Conservation (phyloP, 2,888 invertebrate species). For the Hypena proboscidalis region DNA sequence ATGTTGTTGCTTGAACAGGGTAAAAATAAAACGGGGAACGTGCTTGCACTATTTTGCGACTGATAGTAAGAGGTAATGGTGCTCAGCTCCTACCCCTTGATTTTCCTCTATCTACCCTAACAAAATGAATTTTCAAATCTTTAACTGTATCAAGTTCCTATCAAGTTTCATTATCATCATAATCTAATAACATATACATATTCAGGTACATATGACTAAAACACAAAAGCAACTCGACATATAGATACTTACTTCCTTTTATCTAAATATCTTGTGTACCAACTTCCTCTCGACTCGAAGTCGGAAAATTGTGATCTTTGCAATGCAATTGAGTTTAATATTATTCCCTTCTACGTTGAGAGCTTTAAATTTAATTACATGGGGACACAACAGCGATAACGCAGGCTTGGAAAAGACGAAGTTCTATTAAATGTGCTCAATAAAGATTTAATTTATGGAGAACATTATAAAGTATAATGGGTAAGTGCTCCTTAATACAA, state of each 20-base stretch:
- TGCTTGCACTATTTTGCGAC: no score
- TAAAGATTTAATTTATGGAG: slow-evolving; percentile 17
- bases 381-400: slow-evolving; percentile 73
- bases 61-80: no score
- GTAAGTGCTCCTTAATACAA: slow-evolving; percentile 3
- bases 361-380: slow-evolving; percentile 82
- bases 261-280: slow-evolving; percentile 42
- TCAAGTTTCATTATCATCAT: no score
- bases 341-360: slow-evolving; percentile 76
- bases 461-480: slow-evolving; percentile 9
- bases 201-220: no score
- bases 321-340: slow-evolving; percentile 80
- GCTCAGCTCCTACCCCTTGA: no score
- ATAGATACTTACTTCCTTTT: slow-evolving; percentile 6
- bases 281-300: slow-evolving; percentile 53
- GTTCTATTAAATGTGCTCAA: slow-evolving; percentile 22
- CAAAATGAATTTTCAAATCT: no score
- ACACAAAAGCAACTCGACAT: no score
- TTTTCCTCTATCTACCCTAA: no score
- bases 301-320: slow-evolving; percentile 77
- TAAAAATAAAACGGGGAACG: no score
- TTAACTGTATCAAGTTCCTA: no score
- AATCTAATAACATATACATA: no score
- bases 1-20: no score
- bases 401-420: slow-evolving; percentile 48